Base-by-base conservation (phyloP, 2,888 invertebrate species). In the Eristalinus aeneus region DNA sequence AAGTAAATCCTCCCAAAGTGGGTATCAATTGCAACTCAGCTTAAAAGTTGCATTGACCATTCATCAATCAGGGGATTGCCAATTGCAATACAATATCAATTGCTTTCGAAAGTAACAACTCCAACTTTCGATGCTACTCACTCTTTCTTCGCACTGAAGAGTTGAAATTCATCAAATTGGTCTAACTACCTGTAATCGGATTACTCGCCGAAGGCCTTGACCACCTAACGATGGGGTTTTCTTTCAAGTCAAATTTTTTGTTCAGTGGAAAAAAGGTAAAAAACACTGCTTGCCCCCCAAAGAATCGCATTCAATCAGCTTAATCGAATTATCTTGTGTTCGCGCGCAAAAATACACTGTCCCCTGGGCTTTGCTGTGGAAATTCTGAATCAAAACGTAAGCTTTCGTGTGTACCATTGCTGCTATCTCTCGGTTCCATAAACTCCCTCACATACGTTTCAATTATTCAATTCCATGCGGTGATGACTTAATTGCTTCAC, bases 281-380 rank as follows among this genome's bases (percentile, higher is more conserved):
- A 27, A 27, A 27, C 27, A 27, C 27, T 27, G 27, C 27, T 27
- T 61, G 56, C 67, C 54, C 54, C 69, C 54, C 16, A 5, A 16
- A n/a, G 74, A 67, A 32, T 75, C 53, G 32, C 71, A 64, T 85
- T 68, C 72, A 80, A 80, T 85, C 80, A 85, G 80, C 80, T 80
- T 80, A 72, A 85, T 72, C 72, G 71, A 85, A 76, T 85, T 72
- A 71, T 68, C 46, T 54, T 61, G 54, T 39, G 75, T 60, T n/a
- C 39, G 20, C 63, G 31, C 54, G 32, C 12, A 31, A 60, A 63
- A 61, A 36, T 34, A 27, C 63, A 11, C 68, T 53, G 34, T 32
- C 53, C 46, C n/a, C 8, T 11, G 65, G 22, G 67, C 31, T 32
- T 53, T 69, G 63, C 63, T 58, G 64, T 71, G 77, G 56, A 63